These are phyloP conservation scores for Oxytorus armatus DNA, from an alignment of 2,888 invertebrate species.

Conservation along the genomic window DNA sequence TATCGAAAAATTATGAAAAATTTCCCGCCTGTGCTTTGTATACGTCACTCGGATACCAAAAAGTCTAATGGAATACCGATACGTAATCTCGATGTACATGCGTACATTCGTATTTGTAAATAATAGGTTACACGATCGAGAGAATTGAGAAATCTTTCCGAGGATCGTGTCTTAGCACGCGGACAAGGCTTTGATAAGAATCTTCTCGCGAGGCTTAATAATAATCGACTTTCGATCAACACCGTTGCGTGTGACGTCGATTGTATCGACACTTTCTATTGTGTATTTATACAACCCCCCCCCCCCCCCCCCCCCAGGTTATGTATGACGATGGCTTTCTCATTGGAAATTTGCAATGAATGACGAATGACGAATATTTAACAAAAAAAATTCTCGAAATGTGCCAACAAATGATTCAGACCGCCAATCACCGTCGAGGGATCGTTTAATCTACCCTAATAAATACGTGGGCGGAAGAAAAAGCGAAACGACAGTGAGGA, in stretches of 20 bases:
- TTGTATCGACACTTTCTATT: conserved; percentile 46
- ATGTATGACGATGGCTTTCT: background rate
- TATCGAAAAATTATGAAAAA: too few relatives aligned
- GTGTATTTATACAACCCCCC: background rate
- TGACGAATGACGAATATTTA: conserved; percentile 20
- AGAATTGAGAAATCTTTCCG: conserved; percentile 30
- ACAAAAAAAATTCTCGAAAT: too few relatives aligned
- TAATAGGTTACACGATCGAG: background rate
- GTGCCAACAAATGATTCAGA: background rate
- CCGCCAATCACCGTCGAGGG: background rate
- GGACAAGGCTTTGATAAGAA: conserved; percentile 16
- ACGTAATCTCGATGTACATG: too few relatives aligned
- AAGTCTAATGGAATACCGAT: too few relatives aligned
- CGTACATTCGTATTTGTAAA: too few relatives aligned
- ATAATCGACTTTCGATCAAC: conserved; percentile 49
- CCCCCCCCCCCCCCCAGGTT: background rate
- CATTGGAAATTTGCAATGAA: conserved; percentile 20
- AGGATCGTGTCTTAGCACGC: too few relatives aligned
- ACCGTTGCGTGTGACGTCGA: conserved; percentile 14
- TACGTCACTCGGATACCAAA: too few relatives aligned
- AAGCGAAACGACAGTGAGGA: conserved; percentile 37
- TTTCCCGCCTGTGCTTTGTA: too few relatives aligned
- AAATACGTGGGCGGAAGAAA: conserved; percentile 4
- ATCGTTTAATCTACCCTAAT: background rate
- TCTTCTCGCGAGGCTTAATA: conserved; percentile 12